These are phyloP conservation scores for Phylloscopus trochilus DNA, from an alignment of 2,113 vertebrate species.

Conservation along the genomic window DNA sequence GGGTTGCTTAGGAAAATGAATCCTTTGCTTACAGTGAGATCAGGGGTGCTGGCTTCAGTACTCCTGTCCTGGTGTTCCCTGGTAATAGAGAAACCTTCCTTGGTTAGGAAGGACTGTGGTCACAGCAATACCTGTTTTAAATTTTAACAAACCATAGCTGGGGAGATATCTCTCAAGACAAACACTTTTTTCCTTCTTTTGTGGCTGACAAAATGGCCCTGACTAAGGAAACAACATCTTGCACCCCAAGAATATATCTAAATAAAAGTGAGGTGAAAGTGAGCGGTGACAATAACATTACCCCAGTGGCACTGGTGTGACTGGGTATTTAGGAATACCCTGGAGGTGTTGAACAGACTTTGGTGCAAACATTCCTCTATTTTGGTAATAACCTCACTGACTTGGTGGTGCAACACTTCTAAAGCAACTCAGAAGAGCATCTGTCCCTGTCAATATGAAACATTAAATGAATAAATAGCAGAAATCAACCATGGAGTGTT, in stretches of 20 bases:
- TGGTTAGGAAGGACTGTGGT: background rate
- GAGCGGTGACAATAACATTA: background rate
- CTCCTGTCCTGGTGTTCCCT: background rate
- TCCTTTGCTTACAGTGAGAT: background rate
- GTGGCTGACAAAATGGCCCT: background rate
- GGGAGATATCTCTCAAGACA: background rate
- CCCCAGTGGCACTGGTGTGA: accelerated
- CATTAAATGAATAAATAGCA: background rate
- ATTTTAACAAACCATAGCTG: background rate
- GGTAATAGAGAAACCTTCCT: background rate
- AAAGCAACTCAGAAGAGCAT: background rate
- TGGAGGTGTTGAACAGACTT: background rate
- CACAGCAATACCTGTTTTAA: background rate
- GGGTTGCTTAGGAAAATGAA: background rate
- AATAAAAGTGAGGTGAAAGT: background rate
- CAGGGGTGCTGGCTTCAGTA: background rate
- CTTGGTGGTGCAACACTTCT: background rate
- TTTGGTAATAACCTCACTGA: background rate
- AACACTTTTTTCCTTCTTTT: background rate
- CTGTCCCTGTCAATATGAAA: background rate
- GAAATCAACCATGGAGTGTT: background rate
- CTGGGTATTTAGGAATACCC: background rate
- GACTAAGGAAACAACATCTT: background rate
- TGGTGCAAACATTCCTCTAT: background rate
- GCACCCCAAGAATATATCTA: background rate